A percentile compares a stretch with the other conserved stretches of the same genome.
phyloP scores from a whole-genome alignment of 2,888 invertebrate species.

The Polydrusus pterygomalis region DNA sequence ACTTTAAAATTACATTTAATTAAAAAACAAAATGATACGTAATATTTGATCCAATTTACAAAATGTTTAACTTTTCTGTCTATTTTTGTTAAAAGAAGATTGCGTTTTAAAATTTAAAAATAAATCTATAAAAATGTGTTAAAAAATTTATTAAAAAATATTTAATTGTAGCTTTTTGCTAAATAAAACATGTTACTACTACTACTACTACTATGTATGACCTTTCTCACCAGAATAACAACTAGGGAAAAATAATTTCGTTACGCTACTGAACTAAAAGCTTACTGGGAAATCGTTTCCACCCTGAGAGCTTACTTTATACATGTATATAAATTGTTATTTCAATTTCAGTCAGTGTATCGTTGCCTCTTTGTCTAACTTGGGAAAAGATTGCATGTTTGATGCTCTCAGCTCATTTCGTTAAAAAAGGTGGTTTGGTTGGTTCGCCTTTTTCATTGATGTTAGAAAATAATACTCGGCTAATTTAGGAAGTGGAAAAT shows the following conservation, averaged over 20 bases:
- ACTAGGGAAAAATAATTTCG: not conserved
- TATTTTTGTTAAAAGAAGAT: too few species aligned
- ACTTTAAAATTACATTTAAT: too few species aligned
- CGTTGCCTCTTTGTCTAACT: slow-evolving; percentile 40
- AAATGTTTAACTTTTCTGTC: too few species aligned
- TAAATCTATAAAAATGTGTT: too few species aligned
- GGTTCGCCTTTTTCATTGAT: not conserved
- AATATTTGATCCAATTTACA: too few species aligned
- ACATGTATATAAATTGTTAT: slow-evolving; percentile 51
- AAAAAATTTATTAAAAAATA: too few species aligned
- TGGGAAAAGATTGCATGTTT: slow-evolving; percentile 30
- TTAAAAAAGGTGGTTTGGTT: slow-evolving; percentile 22
- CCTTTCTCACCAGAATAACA: too few species aligned
- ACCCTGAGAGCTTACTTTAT: slow-evolving; percentile 50
- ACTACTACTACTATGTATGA: too few species aligned
- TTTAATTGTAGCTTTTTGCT: too few species aligned
- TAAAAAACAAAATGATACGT: too few species aligned
- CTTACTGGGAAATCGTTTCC: slow-evolving; percentile 45
- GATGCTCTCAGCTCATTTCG: slow-evolving; percentile 19
- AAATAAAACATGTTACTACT: too few species aligned
- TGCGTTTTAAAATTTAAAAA: too few species aligned
- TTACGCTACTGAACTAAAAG: slow-evolving; percentile 26
- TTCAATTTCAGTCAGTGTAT: slow-evolving; percentile 48
- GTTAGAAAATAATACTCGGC: not conserved
- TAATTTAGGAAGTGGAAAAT: not conserved